Conservation (phyloP, 1,140 invertebrate species). For the Heliconius hewitsoni region DNA sequence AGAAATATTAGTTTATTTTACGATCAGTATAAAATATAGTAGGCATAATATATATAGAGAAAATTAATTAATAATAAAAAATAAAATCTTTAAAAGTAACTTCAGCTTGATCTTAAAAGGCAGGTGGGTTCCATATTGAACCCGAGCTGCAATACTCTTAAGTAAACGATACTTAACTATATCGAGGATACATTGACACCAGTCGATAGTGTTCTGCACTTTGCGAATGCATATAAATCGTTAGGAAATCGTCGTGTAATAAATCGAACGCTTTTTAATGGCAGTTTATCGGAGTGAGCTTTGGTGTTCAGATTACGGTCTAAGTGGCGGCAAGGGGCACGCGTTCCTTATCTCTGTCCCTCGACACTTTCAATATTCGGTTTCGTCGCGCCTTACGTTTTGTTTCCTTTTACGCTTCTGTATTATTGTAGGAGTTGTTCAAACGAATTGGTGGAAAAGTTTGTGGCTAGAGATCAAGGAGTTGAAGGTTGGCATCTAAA, state of each 20-base stretch:
- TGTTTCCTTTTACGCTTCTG: slow-evolving; percentile 57
- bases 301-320: slow-evolving; percentile 78
- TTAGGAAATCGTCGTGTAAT: slow-evolving; percentile 77
- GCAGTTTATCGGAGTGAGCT: slow-evolving; percentile 79
- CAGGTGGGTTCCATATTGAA: not conserved
- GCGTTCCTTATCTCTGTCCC: slow-evolving; percentile 74
- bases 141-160: slow-evolving; percentile 20
- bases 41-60: too few species aligned
- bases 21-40: not conserved
- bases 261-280: slow-evolving; percentile 81
- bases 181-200: slow-evolving; percentile 33
- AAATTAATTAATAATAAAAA: not conserved
- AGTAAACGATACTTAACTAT: slow-evolving; percentile 39
- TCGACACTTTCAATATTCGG: slow-evolving; percentile 80
- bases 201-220: slow-evolving; percentile 49
- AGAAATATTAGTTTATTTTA: not conserved
- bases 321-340: slow-evolving; percentile 75
- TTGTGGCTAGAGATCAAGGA: not conserved
- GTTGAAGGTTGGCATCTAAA: not conserved
- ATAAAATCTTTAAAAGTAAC: not conserved
- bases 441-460: not conserved
- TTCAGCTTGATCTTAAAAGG: not conserved
- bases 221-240: slow-evolving; percentile 68
- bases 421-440: slow-evolving; percentile 29
- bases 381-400: slow-evolving; percentile 61